A percentile compares a stretch with the other conserved stretches of the same genome.
Conservation (phyloP, 2,888 invertebrate species). For the Alsophila aescularia region DNA sequence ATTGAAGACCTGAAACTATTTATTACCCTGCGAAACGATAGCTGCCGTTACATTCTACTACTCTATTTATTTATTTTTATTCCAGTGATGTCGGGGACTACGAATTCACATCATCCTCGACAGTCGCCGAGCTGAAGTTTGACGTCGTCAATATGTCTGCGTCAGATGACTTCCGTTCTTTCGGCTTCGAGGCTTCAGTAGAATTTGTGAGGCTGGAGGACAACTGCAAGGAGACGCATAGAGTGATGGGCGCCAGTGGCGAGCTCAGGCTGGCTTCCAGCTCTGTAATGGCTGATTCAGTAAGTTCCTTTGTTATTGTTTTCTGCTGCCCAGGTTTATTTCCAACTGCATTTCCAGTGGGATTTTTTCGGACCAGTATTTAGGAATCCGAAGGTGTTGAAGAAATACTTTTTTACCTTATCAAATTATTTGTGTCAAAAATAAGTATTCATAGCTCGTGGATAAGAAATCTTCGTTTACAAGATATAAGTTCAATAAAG, state of each 20-base stretch:
- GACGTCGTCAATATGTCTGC: slow-evolving; percentile 93
- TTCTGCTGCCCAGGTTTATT: too few species aligned
- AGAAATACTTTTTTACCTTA: too few species aligned
- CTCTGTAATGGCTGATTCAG: slow-evolving; percentile 80
- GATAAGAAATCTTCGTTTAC: too few species aligned
- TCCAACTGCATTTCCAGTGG: too few species aligned
- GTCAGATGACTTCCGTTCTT: slow-evolving; percentile 92
- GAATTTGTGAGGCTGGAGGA: slow-evolving; percentile 90
- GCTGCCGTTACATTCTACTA: too few species aligned
- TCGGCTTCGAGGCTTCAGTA: slow-evolving; percentile 93
- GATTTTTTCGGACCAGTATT: too few species aligned
- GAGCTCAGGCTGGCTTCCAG: slow-evolving; percentile 86
- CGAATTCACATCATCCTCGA: slow-evolving; percentile 90
- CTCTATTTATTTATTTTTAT: slow-evolving; percentile 24
- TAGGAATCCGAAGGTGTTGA: too few species aligned
- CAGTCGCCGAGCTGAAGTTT: slow-evolving; percentile 92
- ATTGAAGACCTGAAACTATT: too few species aligned
- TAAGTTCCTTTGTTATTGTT: slow-evolving; percentile 44
- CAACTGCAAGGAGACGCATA: slow-evolving; percentile 88
- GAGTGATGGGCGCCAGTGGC: slow-evolving; percentile 90
- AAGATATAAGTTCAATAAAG: too few species aligned
- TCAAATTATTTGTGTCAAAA: too few species aligned
- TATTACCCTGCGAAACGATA: too few species aligned
- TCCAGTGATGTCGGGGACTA: slow-evolving; percentile 81
- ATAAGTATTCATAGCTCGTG: too few species aligned